These are phyloP conservation scores for Philereme vetulata DNA, from an alignment of 2,888 invertebrate genomes.

Conservation along the genomic window DNA sequence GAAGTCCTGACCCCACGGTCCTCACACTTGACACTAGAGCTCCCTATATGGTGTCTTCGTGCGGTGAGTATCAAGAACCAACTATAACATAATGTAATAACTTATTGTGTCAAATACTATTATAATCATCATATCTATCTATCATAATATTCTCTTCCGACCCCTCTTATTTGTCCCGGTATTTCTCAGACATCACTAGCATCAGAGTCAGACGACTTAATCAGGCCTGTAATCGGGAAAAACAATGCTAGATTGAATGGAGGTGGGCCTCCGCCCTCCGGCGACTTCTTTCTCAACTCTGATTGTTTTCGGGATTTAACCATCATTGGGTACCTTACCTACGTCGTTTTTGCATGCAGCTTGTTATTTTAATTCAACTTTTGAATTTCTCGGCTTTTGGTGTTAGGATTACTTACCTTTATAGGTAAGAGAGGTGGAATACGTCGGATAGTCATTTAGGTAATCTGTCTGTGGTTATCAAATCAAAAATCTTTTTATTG, in stretches of 20 bases:
- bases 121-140: no score
- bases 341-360: slow-evolving; percentile 18
- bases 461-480: no score
- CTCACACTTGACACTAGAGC: no score
- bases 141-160: neutral
- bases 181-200: slow-evolving; percentile 31
- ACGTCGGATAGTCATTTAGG: no score
- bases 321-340: slow-evolving; percentile 28
- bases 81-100: neutral
- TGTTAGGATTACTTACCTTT: neutral
- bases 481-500: no score
- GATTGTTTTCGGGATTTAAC: slow-evolving; percentile 37
- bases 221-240: slow-evolving; percentile 76
- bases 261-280: slow-evolving; percentile 45
- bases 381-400: neutral
- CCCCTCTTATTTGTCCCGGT: slow-evolving; percentile 12
- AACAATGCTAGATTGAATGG: slow-evolving; percentile 69
- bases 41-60: no score
- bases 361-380: slow-evolving; percentile 4
- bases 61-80: no score
- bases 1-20: no score
- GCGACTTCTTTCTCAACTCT: slow-evolving; percentile 37
- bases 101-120: neutral
- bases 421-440: no score
- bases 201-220: slow-evolving; percentile 64